Conservation (phyloP, 2,888 invertebrate species). For the Mesochorus sp. region DNA sequence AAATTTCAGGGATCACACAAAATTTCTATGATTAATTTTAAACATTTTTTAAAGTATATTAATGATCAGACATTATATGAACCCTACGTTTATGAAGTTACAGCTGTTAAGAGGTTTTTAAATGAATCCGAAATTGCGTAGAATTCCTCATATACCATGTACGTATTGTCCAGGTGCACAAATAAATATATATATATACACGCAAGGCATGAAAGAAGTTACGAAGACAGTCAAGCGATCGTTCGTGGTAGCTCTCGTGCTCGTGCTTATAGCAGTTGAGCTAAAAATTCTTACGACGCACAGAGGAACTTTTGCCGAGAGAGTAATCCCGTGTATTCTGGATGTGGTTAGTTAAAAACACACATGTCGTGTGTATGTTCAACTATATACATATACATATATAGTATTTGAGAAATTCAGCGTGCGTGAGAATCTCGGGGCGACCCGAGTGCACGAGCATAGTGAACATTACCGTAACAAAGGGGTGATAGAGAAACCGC, state of each 20-base stretch:
- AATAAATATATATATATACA: slow-evolving; percentile 1
- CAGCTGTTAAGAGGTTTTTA: no score
- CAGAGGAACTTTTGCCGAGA: slow-evolving; percentile 28
- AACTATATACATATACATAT: no score
- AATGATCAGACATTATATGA: no score
- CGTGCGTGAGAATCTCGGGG: slow-evolving; percentile 51
- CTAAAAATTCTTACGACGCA: slow-evolving; percentile 18
- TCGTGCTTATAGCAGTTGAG: slow-evolving; percentile 29
- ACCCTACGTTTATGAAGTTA: no score
- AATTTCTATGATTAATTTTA: no score
- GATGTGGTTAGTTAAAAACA: no score
- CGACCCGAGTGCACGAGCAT: neutral
- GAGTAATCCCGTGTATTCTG: slow-evolving; percentile 17
- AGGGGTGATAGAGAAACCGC: slow-evolving; percentile 40
- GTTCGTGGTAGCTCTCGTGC: slow-evolving; percentile 39
- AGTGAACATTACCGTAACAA: slow-evolving; percentile 49
- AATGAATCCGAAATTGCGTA: no score
- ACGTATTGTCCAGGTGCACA: slow-evolving; percentile 2
- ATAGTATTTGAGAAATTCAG: slow-evolving; percentile 38
- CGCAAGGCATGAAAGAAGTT: slow-evolving; percentile 42
- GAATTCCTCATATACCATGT: no score
- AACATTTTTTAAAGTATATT: no score
- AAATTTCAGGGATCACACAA: no score
- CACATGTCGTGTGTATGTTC: no score
- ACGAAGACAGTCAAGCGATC: slow-evolving; percentile 45